Conservation (phyloP, 2,797 vertebrate genomes). For the Sus cebifrons region DNA sequence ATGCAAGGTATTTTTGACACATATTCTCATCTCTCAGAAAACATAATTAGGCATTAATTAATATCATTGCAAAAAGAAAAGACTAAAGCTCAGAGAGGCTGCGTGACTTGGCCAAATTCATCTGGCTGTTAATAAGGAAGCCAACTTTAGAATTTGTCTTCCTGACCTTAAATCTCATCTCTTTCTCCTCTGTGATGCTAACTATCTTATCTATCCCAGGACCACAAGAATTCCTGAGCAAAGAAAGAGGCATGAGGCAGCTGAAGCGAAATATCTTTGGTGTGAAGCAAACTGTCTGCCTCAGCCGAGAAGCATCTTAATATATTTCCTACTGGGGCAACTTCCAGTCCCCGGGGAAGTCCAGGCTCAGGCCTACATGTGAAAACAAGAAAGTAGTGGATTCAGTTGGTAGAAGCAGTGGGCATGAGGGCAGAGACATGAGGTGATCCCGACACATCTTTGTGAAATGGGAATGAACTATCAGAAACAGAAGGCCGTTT, state of each 20-base stretch:
- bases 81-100: neutral
- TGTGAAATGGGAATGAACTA: conserved; percentile 80
- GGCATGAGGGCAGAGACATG: conserved; percentile 12
- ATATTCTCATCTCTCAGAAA: neutral
- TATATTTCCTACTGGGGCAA: neutral
- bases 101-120: neutral
- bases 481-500: conserved; percentile 76
- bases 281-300: neutral
- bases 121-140: neutral
- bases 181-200: neutral
- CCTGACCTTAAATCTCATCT: neutral
- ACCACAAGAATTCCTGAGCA: neutral
- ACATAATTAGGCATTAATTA: neutral
- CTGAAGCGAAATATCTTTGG: neutral
- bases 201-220: neutral
- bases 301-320: neutral
- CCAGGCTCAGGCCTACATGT: neutral
- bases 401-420: neutral
- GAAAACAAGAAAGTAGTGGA: conserved; percentile 19
- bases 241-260: neutral
- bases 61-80: neutral
- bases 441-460: conserved; percentile 58
- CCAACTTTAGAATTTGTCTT: neutral
- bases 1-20: neutral
- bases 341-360: neutral